These are phyloP conservation scores for Hoplostethus mediterraneus DNA, from an alignment of 2,797 vertebrate genomes.

Conservation along the genomic window DNA sequence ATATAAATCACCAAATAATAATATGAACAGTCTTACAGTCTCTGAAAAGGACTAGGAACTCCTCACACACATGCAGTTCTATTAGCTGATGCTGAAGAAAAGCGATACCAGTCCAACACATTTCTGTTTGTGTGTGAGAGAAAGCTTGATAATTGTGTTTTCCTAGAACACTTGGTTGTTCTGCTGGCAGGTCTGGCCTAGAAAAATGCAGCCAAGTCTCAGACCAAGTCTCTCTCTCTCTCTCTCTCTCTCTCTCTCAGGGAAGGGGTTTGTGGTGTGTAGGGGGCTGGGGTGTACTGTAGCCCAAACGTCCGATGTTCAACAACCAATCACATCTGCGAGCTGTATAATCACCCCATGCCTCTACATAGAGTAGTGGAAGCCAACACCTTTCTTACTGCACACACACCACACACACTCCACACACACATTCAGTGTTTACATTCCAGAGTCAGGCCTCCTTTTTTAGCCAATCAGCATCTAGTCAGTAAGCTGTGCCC, in stretches of 20 bases:
- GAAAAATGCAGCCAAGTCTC: constrained; percentile 10
- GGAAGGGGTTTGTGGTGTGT: constrained; percentile 26
- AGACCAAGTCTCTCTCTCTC: not conserved
- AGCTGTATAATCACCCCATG: constrained; percentile 57
- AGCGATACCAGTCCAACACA: not conserved
- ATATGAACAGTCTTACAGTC: not conserved
- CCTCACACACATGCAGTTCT: not conserved
- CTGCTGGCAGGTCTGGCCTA: constrained; percentile 6
- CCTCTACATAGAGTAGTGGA: constrained; percentile 20
- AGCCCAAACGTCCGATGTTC: constrained; percentile 53
- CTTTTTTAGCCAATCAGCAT: constrained; percentile 52
- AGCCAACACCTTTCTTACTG: constrained; percentile 33
- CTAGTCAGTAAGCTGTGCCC: constrained; percentile 23
- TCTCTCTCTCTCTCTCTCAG: not conserved
- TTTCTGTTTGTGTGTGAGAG: not conserved
- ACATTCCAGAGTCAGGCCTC: constrained; percentile 55
- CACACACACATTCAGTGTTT: constrained; percentile 42
- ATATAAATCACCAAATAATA: no score
- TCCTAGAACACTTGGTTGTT: not conserved
- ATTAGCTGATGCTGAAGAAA: not conserved
- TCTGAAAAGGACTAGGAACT: not conserved
- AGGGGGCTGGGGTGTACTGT: constrained; percentile 34
- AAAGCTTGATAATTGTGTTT: not conserved
- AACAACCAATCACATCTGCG: constrained; percentile 70
- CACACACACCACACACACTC: not conserved